These are phyloP conservation scores for Pleuronectes platessa DNA, from an alignment of 2,113 vertebrate genomes.

Conservation along the genomic window DNA sequence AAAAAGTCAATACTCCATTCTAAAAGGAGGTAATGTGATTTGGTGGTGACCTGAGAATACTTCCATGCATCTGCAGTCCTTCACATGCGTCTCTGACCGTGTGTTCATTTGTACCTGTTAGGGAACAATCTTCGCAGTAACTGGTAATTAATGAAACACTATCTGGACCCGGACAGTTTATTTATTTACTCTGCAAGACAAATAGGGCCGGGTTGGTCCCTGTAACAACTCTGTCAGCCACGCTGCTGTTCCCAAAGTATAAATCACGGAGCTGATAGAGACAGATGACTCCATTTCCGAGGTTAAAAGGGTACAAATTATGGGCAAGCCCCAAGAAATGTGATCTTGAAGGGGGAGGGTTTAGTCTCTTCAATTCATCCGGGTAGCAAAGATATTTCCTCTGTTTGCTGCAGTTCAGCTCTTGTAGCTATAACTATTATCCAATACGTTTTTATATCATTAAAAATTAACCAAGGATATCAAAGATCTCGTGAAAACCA, in stretches of 20 bases:
- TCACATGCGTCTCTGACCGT: conserved; percentile 30
- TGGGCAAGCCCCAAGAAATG: conserved; percentile 53
- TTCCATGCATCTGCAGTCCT: conserved; percentile 15
- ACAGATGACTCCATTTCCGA: conserved; percentile 66
- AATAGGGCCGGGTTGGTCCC: conserved; percentile 50
- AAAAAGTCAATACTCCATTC: conserved; percentile 70
- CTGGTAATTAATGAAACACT: conserved; percentile 51
- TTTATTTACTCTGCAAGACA: conserved; percentile 71
- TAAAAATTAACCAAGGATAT: conserved; percentile 43
- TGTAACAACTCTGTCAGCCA: conserved; percentile 56
- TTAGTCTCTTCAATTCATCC: conserved; percentile 52
- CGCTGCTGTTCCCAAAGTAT: conserved; percentile 38
- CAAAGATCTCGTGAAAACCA: conserved; percentile 30
- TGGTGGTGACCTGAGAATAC: conserved; percentile 36
- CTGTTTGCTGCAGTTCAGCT: conserved; percentile 8
- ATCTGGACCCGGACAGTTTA: conserved; percentile 49
- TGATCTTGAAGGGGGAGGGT: conserved; percentile 28
- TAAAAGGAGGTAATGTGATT: conserved; percentile 60
- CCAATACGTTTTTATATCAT: conserved; percentile 33
- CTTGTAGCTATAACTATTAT: conserved; percentile 20
- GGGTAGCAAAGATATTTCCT: conserved; percentile 46
- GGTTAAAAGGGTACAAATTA: conserved; percentile 71
- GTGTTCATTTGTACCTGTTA: conserved; percentile 50
- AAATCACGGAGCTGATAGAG: conserved; percentile 64
- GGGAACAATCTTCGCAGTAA: conserved; percentile 43